Conservation (phyloP, 2,888 invertebrate species). For the Bellardia bayeri region DNA sequence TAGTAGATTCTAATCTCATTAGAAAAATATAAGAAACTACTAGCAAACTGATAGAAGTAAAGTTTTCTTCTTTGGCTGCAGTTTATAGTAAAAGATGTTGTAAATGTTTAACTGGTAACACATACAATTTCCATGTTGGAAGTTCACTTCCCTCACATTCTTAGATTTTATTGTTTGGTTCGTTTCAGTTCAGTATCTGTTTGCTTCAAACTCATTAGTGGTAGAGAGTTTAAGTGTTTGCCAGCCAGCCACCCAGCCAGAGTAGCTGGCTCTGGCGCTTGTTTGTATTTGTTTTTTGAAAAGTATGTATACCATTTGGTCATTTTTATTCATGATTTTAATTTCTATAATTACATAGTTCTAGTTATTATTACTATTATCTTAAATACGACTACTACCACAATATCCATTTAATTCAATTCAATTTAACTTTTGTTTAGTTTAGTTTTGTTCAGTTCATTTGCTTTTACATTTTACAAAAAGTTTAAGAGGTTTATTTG, state of each 20-base stretch:
- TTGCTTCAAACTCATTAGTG: slow-evolving; percentile 69
- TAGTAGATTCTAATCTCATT: slow-evolving; percentile 72
- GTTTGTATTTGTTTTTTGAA: slow-evolving; percentile 17
- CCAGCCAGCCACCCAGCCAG: background rate
- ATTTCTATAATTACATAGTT: slow-evolving; percentile 70
- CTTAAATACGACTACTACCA: slow-evolving; percentile 42
- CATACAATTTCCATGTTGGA: slow-evolving; percentile 51
- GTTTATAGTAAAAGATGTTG: slow-evolving; percentile 32
- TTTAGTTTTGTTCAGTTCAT: slow-evolving; percentile 63
- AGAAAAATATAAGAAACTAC: slow-evolving; percentile 14
- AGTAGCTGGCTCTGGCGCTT: background rate
- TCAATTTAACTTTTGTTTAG: slow-evolving; percentile 49
- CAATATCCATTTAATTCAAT: slow-evolving; percentile 68
- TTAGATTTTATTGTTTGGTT: background rate
- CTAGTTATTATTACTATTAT: slow-evolving; percentile 66
- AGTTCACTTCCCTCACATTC: slow-evolving; percentile 8
- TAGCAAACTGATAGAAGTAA: slow-evolving; percentile 46
- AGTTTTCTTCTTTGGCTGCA: slow-evolving; percentile 49
- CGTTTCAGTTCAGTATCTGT: slow-evolving; percentile 25
- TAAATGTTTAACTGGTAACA: slow-evolving; percentile 60
- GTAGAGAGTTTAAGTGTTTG: slow-evolving; percentile 44
- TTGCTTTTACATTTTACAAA: slow-evolving; percentile 32
- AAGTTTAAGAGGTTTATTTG: slow-evolving; percentile 54
- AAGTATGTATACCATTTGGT: slow-evolving; percentile 64
- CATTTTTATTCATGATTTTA: slow-evolving; percentile 69